phyloP scores from a whole-genome alignment of 2,888 invertebrate genomes.

The Tanypteryx hageni region DNA sequence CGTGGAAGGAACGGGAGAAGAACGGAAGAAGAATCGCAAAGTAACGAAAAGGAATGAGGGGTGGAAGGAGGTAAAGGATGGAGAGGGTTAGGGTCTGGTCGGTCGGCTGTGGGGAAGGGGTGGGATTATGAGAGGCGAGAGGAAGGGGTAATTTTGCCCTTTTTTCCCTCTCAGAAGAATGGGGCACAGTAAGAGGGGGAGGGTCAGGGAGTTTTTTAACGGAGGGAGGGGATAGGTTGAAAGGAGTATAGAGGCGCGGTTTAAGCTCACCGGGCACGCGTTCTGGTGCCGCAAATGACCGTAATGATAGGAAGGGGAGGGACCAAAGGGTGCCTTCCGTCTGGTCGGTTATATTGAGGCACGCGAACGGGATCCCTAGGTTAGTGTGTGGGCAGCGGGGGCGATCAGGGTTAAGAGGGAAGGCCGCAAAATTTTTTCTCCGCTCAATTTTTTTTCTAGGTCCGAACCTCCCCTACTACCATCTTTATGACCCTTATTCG shows the following conservation, averaged over 20 bases:
- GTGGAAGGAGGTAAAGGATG: too few relatives aligned
- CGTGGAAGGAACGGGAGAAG: too few relatives aligned
- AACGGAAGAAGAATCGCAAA: too few relatives aligned
- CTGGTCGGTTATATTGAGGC: neutral
- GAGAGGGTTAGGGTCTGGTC: too few relatives aligned
- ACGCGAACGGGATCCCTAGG: neutral
- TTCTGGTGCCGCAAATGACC: neutral
- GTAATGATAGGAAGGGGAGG: neutral
- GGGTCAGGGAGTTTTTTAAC: neutral
- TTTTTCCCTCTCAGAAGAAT: neutral
- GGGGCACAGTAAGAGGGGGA: neutral
- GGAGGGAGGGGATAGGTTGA: neutral
- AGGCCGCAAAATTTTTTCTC: constrained; percentile 19
- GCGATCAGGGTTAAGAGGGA: neutral
- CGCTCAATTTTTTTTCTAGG: neutral
- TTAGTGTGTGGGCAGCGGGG: neutral
- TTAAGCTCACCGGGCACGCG: neutral
- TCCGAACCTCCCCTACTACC: neutral
- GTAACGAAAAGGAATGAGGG: too few relatives aligned
- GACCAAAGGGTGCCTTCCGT: neutral
- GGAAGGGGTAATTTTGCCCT: constrained; percentile 18
- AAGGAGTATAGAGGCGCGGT: neutral
- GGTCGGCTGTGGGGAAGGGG: neutral
- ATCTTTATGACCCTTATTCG: neutral
- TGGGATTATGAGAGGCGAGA: neutral